Percentiles rank a stretch among this genome's conserved stretches.
Conservation (phyloP, 92 coral and sea anemone genomes). For the Chrysogorgia sp. region DNA sequence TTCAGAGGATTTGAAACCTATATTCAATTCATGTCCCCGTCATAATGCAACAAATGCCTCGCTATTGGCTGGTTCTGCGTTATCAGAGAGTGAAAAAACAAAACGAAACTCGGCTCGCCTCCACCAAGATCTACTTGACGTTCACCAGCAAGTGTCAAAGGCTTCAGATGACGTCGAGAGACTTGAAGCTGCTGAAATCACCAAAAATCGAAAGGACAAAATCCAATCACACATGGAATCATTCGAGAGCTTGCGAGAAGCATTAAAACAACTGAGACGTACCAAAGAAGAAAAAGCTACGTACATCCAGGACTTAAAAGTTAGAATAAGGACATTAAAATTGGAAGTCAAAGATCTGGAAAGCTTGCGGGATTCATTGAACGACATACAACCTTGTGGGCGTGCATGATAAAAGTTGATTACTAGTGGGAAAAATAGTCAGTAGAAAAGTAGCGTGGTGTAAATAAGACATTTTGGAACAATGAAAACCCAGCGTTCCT, state of each 20-base stretch:
- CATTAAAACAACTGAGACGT: slow-evolving; percentile 45
- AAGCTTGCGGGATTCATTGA: slow-evolving; percentile 60
- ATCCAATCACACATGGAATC: slow-evolving; percentile 50
- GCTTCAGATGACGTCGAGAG: slow-evolving; percentile 36
- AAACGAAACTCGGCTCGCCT: slow-evolving; percentile 39
- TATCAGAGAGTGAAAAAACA: not conserved
- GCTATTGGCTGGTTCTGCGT: slow-evolving; percentile 42
- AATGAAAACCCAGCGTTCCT: too few species aligned
- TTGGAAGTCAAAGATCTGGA: slow-evolving; percentile 73
- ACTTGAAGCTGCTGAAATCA: slow-evolving; percentile 61
- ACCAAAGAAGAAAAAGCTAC: slow-evolving; percentile 65
- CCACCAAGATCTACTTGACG: slow-evolving; percentile 44
- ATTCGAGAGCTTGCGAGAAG: slow-evolving; percentile 50
- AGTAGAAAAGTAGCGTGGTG: too few species aligned
- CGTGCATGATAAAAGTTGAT: slow-evolving; percentile 33
- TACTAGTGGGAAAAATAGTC: too few species aligned
- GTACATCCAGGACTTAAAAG: slow-evolving; percentile 62
- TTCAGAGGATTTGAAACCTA: not conserved
- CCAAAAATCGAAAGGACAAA: slow-evolving; percentile 49
- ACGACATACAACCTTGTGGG: slow-evolving; percentile 50
- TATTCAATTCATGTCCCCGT: slow-evolving; percentile 22
- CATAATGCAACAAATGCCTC: slow-evolving; percentile 57
- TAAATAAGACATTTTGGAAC: too few species aligned
- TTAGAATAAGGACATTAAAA: slow-evolving; percentile 59
- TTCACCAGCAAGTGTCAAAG: slow-evolving; percentile 51